Base-by-base conservation (phyloP, 1,140 invertebrate genomes). In the Monochamus saltuarius region DNA sequence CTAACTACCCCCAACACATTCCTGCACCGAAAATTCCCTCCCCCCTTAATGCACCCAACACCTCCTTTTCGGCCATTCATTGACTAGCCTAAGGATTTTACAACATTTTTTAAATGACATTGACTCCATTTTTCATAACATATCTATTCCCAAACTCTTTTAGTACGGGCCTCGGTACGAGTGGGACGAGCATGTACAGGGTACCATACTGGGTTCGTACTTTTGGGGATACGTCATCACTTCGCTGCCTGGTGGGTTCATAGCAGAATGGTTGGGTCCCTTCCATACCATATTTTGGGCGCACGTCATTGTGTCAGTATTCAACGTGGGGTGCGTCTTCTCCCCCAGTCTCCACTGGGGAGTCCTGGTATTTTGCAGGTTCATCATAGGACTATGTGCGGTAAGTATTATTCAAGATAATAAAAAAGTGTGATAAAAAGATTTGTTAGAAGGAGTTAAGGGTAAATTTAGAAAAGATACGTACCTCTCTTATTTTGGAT, bases 301-400 rank as follows among this genome's bases (percentile, higher is more conserved):
- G 13, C 82, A 87, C 70, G 63, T 87, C n/a, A 69, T 85, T 39
- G 82, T 84, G 8, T 87, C 87, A 0, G 54, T 92, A 13, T 77
- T 93, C 66, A 90, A 89, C 46, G 80, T 87, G 43, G 66, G 88
- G 34, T 87, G 81, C 62, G 90, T 88, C 1, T 78, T 79, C 40
- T 85, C 83, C 2, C 84, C 89, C 14, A 73, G 79, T 68, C 68
- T 81, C 70, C 87, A 84, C 69, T 87, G 80, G 69, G 73, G 79
- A 47, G 77, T 83, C 0, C 78, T 90, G 0, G 83, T 89, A 10
- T 78, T 77, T 1, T 71, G 84, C 0, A 77, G 89, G 51, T 84
- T 91, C 67, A 55, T 87, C 10, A 83, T 87, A 58, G 88, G 88
- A 64, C 78, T 88, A 56, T 79, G 84, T 36, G 85, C 83, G 56